A percentile compares a stretch with the other conserved stretches of the same genome.
Evolutionary conservation across 2,113 vertebrate species (phyloP).

Genomic region (Riparia riparia): DNA sequence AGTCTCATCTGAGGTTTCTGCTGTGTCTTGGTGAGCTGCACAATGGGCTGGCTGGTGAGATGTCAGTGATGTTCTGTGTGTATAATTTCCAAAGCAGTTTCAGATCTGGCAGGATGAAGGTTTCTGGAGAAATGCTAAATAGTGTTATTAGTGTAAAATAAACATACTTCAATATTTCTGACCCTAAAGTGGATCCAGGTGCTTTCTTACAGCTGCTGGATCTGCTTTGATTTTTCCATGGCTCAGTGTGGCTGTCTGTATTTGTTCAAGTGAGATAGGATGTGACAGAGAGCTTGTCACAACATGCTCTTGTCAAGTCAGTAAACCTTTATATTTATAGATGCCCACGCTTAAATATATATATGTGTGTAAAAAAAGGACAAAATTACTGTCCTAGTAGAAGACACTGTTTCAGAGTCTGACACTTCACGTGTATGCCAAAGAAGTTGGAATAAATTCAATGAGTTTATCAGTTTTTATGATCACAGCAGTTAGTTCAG

Average conservation of each 20-base stretch:
- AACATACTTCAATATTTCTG: constrained; percentile 44
- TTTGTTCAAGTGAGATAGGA: constrained; percentile 22
- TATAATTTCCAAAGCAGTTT: constrained; percentile 12
- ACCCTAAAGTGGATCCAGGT: constrained; percentile 63
- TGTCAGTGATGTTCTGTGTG: background rate
- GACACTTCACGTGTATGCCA: background rate
- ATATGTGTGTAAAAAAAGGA: background rate
- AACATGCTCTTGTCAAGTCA: constrained; percentile 8
- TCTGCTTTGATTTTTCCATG: constrained; percentile 10
- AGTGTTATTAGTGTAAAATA: constrained; percentile 53
- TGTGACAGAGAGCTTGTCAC: constrained; percentile 19
- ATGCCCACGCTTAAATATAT: background rate
- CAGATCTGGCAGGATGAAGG: background rate
- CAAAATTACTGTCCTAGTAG: background rate
- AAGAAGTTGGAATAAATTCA: background rate
- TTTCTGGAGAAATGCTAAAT: constrained; percentile 44
- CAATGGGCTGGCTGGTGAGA: background rate
- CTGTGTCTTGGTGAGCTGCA: background rate
- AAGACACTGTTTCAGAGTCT: background rate
- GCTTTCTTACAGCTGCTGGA: background rate
- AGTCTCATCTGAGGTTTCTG: background rate
- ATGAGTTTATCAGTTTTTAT: background rate
- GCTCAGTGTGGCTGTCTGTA: background rate
- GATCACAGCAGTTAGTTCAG: background rate
- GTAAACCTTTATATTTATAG: background rate